phyloP scores from a whole-genome alignment of 1,140 invertebrate genomes.

The Lordiphosa clarofinis region DNA sequence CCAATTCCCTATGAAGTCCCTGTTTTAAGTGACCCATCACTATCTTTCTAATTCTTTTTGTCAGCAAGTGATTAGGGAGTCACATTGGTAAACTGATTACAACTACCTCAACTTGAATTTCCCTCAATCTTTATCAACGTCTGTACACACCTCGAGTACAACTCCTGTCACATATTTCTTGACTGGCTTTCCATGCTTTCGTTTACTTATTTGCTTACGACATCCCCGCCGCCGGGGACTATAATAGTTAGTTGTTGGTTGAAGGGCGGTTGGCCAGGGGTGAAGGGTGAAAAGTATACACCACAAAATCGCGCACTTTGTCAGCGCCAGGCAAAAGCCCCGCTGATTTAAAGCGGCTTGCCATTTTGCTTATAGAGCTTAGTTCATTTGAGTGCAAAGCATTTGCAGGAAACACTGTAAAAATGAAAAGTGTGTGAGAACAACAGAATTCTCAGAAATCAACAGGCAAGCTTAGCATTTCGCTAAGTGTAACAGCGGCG shows the following conservation, averaged over 20 bases:
- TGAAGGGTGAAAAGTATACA: background rate
- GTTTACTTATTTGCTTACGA: slow-evolving; percentile 48
- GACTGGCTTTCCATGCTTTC: slow-evolving; percentile 19
- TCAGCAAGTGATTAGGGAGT: slow-evolving; percentile 5
- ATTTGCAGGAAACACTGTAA: slow-evolving; percentile 16
- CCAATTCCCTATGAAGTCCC: too few relatives aligned
- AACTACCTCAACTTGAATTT: slow-evolving; percentile 5
- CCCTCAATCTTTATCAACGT: slow-evolving; percentile 11
- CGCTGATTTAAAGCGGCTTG: slow-evolving; percentile 59
- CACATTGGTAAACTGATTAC: slow-evolving; percentile 12
- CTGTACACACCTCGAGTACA: background rate
- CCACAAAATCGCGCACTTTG: slow-evolving; percentile 54
- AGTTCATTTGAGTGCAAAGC: slow-evolving; percentile 51
- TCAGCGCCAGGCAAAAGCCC: slow-evolving; percentile 55
- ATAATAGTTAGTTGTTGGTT: slow-evolving; percentile 24
- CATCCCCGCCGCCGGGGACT: slow-evolving; percentile 6
- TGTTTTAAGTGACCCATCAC: background rate
- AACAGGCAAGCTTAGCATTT: slow-evolving; percentile 27
- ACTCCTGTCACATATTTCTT: background rate
- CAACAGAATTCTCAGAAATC: slow-evolving; percentile 1
- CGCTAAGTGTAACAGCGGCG: slow-evolving; percentile 34
- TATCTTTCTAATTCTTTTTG: slow-evolving; percentile 3
- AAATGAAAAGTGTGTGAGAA: slow-evolving; percentile 7
- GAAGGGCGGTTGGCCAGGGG: too few relatives aligned
- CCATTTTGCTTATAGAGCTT: slow-evolving; percentile 52